Percentiles rank a stretch among this genome's conserved stretches.
Evolutionary conservation across 37 sponge, comb jelly and placozoan species (phyloP).

Genomic region (Mnemiopsis leidyi): DNA sequence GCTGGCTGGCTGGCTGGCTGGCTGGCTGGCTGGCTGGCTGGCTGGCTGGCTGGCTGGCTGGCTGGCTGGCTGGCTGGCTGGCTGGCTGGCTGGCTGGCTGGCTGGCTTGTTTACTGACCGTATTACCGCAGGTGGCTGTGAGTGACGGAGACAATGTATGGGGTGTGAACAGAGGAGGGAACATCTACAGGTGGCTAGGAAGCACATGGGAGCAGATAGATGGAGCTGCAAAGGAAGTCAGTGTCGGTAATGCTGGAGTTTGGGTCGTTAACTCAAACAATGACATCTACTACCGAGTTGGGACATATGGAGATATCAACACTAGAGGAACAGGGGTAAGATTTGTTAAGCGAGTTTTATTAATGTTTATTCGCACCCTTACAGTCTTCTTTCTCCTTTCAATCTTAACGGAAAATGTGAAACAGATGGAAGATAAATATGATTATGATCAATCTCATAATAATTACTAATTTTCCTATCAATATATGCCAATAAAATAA

Average conservation of each 20-base stretch:
- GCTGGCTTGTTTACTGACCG: too few species aligned
- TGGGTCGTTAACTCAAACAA: background rate
- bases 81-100: too few species aligned
- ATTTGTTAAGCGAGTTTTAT: too few species aligned
- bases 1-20: too few species aligned
- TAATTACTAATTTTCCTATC: background rate
- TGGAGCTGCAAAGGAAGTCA: constrained; percentile 4
- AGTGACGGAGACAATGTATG: background rate
- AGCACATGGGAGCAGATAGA: background rate
- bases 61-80: too few species aligned
- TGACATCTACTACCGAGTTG: background rate
- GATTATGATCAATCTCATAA: background rate
- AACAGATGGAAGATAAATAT: too few species aligned
- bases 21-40: too few species aligned
- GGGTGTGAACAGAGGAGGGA: background rate
- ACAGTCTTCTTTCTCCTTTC: too few species aligned
- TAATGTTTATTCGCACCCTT: too few species aligned
- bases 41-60: too few species aligned
- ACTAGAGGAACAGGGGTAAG: background rate
- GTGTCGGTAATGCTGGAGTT: constrained; percentile 3
- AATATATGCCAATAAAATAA: too few species aligned
- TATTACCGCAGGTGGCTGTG: background rate
- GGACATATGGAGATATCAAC: background rate
- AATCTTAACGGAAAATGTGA: too few species aligned
- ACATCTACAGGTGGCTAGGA: constrained; percentile 23